Percentiles rank a stretch among this genome's conserved stretches.
These are phyloP conservation scores for Distichodus sexfasciatus DNA, from an alignment of 2,797 vertebrate genomes.

Conservation along the genomic window DNA sequence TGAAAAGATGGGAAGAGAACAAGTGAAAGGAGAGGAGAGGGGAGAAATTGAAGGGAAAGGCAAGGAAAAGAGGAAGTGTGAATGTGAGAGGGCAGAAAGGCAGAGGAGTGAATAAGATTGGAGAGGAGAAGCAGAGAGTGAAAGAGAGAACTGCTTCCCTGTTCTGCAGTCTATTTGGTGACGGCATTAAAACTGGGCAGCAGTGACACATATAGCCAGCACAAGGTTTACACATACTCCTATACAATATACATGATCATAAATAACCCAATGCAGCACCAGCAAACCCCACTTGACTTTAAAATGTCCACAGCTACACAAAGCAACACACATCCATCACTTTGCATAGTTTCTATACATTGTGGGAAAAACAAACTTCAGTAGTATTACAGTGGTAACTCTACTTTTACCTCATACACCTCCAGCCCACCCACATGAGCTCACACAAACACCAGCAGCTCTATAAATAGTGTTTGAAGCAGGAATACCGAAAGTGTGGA, in stretches of 20 bases:
- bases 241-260: not conserved
- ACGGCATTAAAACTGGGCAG: slow-evolving; percentile 50
- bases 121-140: slow-evolving; percentile 12
- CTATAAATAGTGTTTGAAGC: slow-evolving; percentile 42
- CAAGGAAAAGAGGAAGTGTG: slow-evolving; percentile 7
- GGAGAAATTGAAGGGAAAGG: not conserved
- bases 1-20: not conserved
- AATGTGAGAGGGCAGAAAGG: not conserved
- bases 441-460: slow-evolving; percentile 1
- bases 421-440: slow-evolving; percentile 22
- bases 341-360: too few species aligned
- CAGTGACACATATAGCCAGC: slow-evolving; percentile 19
- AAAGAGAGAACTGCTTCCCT: slow-evolving; percentile 23
- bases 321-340: too few species aligned
- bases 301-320: too few species aligned
- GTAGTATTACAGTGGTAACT: too few species aligned
- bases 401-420: too few species aligned
- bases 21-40: not conserved
- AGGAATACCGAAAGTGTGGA: slow-evolving; percentile 46
- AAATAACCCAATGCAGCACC: too few species aligned
- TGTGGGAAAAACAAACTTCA: not conserved
- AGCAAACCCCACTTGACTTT: too few species aligned
- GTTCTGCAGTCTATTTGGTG: slow-evolving; percentile 56
- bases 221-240: not conserved
- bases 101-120: slow-evolving; percentile 37